phyloP scores from a whole-genome alignment of 1,140 invertebrate species.

The Apocrypta bakeri region DNA sequence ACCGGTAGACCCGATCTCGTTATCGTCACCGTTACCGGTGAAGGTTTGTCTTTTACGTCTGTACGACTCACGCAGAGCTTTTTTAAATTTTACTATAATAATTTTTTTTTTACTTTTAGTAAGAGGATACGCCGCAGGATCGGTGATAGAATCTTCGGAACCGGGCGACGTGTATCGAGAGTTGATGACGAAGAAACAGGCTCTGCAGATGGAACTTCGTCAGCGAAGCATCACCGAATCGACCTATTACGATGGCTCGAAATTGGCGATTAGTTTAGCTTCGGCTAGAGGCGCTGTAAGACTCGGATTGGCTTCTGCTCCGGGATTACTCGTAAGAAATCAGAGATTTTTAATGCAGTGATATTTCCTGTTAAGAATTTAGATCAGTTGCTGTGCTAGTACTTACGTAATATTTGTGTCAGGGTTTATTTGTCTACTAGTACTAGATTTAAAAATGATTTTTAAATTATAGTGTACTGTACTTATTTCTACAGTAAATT shows the following conservation, averaged over 20 bases:
- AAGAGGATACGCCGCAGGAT: conserved; percentile 79
- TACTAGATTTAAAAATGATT: no score
- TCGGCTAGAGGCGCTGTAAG: conserved; percentile 64
- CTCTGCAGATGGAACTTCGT: conserved; percentile 85
- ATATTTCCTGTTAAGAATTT: no score
- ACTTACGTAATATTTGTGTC: no score
- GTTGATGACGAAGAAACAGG: conserved; percentile 87
- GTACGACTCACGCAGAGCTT: no score
- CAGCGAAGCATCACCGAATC: conserved; percentile 66
- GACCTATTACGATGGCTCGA: conserved; percentile 65
- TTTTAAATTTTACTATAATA: no score
- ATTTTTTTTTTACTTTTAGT: conserved; percentile 74
- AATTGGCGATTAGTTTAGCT: conserved; percentile 64
- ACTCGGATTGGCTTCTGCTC: conserved; percentile 68
- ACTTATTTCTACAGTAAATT: no score
- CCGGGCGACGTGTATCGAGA: conserved; percentile 83
- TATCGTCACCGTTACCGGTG: conserved; percentile 87
- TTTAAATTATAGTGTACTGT: no score
- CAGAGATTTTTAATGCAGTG: no score
- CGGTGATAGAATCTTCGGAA: conserved; percentile 62
- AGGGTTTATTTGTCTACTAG: no score
- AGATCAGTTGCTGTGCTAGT: no score
- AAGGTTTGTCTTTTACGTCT: conserved; percentile 82
- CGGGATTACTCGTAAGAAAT: conserved; percentile 66
- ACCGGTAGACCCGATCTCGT: conserved; percentile 89